Conservation (phyloP, 1,140 invertebrate genomes). For the Drosophila pectinifera region DNA sequence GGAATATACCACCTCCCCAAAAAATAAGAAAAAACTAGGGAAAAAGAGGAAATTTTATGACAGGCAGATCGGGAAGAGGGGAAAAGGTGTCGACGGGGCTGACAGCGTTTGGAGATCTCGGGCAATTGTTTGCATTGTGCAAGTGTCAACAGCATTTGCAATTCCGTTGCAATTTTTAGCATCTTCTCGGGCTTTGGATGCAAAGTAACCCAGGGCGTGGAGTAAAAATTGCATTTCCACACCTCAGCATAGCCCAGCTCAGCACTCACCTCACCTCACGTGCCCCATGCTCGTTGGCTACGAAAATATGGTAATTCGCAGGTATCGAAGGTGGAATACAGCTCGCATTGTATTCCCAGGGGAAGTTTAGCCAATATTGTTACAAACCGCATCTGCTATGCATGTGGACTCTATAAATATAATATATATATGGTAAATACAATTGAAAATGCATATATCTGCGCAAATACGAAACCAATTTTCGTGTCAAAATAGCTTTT, state of each 20-base stretch:
- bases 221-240: conserved; percentile 33
- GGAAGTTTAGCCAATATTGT: conserved; percentile 59
- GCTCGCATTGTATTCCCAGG: conserved; percentile 40
- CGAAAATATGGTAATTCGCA: conserved; percentile 65
- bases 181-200: conserved; percentile 59
- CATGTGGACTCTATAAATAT: conserved; percentile 29
- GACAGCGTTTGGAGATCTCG: conserved; percentile 14
- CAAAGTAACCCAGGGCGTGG: conserved; percentile 45
- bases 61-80: conserved; percentile 12
- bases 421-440: conserved; percentile 8
- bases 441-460: conserved; percentile 24
- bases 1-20: background rate
- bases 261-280: conserved; percentile 1
- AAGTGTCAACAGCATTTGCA: conserved; percentile 83
- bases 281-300: conserved; percentile 11
- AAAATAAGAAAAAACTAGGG: background rate
- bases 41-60: conserved; percentile 28
- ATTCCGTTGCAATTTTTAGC: conserved; percentile 79
- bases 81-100: background rate
- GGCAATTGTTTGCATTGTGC: conserved; percentile 81
- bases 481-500: conserved; percentile 29
- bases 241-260: background rate
- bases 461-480: conserved; percentile 32
- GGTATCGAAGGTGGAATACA: conserved; percentile 39
- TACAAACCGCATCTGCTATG: conserved; percentile 28